Conservation (phyloP, 2,113 vertebrate species). For the Pipa parva region DNA sequence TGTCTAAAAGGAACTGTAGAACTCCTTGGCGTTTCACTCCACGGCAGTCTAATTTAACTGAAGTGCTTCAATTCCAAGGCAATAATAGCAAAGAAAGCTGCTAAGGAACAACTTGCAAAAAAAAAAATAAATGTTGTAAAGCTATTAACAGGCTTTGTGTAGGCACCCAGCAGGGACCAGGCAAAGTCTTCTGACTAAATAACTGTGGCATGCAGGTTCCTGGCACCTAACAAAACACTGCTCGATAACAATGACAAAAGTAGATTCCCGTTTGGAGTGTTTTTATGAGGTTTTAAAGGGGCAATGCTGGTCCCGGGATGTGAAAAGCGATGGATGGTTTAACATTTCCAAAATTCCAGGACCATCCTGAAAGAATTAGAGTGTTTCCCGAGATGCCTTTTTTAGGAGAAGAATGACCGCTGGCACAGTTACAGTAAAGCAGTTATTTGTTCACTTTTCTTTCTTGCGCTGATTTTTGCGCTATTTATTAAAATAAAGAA, state of each 20-base stretch:
- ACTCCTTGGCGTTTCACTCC: conserved; percentile 19
- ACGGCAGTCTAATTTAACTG: conserved; percentile 29
- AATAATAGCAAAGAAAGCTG: conserved; percentile 23
- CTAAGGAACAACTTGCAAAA: conserved; percentile 22
- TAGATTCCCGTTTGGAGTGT: too few species aligned
- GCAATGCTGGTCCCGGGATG: too few species aligned
- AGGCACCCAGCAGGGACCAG: conserved; percentile 11
- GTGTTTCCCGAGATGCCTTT: too few species aligned
- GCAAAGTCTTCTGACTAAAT: conserved; percentile 5
- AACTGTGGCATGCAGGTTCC: conserved; percentile 4
- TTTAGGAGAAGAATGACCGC: too few species aligned
- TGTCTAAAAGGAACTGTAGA: conserved; percentile 29
- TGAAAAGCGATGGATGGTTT: too few species aligned
- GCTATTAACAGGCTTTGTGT: conserved; percentile 22
- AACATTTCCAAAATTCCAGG: too few species aligned
- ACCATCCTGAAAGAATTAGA: too few species aligned
- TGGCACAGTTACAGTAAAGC: too few species aligned
- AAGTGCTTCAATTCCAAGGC: conserved; percentile 25
- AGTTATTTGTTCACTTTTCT: too few species aligned
- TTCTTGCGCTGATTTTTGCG: too few species aligned
- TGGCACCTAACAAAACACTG: background rate
- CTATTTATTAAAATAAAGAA: too few species aligned
- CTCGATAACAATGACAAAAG: background rate
- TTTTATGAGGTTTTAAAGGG: too few species aligned
- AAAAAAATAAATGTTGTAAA: conserved; percentile 11